Evolutionary conservation across 2,113 vertebrate genomes (phyloP).

Genomic region (Microcebus murinus): DNA sequence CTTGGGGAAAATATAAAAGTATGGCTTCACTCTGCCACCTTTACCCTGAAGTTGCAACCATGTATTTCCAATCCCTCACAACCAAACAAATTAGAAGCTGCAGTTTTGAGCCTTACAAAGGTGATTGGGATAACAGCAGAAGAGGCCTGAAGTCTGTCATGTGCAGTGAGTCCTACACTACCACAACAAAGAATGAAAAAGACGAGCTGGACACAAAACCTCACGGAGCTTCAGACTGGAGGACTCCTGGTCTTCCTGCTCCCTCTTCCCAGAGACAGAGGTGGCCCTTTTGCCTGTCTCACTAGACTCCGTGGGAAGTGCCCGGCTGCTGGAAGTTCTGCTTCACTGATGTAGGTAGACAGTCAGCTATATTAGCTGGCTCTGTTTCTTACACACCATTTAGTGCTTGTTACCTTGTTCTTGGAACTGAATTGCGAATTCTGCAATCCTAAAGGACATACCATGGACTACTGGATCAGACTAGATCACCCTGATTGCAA

Average conservation of each 20-base stretch:
- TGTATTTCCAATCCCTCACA: background rate
- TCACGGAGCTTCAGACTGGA: background rate
- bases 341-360: background rate
- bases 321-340: background rate
- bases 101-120: background rate
- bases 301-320: background rate
- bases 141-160: background rate
- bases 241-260: background rate
- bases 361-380: background rate
- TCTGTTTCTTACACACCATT: background rate
- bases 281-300: background rate
- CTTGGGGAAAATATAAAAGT: background rate
- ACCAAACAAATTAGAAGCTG: background rate
- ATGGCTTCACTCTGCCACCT: background rate
- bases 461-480: background rate
- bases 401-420: conserved; percentile 6
- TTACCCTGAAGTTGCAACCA: background rate
- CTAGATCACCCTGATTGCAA: background rate
- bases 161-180: background rate
- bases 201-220: background rate
- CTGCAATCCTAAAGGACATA: background rate
- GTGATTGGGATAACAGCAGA: background rate
- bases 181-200: background rate
- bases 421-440: background rate
- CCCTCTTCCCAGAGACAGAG: background rate